Evolutionary conservation across 2,113 vertebrate species (phyloP), one percentile per base, ranked within the genome.

Genomic region (Lota lota): DNA sequence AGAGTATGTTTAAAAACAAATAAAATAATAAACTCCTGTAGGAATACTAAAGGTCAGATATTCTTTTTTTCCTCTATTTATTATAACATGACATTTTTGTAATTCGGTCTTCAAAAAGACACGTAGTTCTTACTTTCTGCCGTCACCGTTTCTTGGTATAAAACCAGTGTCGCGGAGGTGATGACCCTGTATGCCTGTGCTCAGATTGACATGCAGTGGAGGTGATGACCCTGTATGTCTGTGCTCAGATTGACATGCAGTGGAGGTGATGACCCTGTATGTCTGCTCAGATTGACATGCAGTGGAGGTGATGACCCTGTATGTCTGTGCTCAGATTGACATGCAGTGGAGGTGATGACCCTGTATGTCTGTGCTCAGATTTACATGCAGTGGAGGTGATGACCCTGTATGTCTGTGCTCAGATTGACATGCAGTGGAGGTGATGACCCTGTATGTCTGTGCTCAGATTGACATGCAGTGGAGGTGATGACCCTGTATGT

Each of bases 171-270:
- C 4, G 28, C 7, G 28, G 28, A 33, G 4, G 28, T 33, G 28
- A 33, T 33, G 28, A 28, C 28, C 28, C 40, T 47, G 36, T 40
- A 1, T 66, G 16, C 59, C 64, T 70, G 24, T 24, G 10, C 69
- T 7, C 82, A 99, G 97, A 88, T 84, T 0, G 90, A 94, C 57
- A 85, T 89, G 61, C 92, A 94, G 8, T 90, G 91, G 90, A 96
- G 73, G 94, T 95, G 74, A 24, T 24, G 24, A 24, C 24, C 24
- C 36, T 40, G 40, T 47, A 1, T 66, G 16, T 61, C 64, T 70
- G 28, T 3, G 10, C 69, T 5, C 82, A 99, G 97, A 88, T 84
- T 0, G 90, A 94, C 57, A 85, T 89, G 62, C 92, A 94, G 7
- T 90, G 91, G 90, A 96, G 73, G 94, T 95, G 74, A 28, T 28